Base-by-base conservation (phyloP, 2,113 vertebrate genomes). In the Acrocephalus kingi region DNA sequence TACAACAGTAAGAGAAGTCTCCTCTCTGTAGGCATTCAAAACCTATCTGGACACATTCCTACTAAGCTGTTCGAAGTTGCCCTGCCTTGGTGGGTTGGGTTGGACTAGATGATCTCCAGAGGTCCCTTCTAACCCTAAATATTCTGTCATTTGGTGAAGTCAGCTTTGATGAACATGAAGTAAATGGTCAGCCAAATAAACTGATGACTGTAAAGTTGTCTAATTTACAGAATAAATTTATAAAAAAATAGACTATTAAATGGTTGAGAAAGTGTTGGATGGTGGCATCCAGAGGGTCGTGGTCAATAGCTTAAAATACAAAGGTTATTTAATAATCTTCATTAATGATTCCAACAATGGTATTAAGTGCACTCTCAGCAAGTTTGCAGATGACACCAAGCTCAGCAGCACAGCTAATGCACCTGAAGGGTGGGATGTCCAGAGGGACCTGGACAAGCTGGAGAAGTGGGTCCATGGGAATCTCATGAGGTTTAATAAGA, bases 41-140 rank as follows among this genome's bases (percentile, higher is more conserved):
- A n/a, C 9, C 23, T 18, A 52, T 3, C 8, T 21, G 16, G 46
- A 59, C 28, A n/a, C 0, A 0, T n/a, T 46, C 20, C 28, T 61
- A 25, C 28, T 15, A 46, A 39, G 4, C 9, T 39, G 28, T 13
- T 59, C 0, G 0, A 61, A 59, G 13, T 6, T 33, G 21, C 23
- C 13, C 33, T 54, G 28, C 30, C 24, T 82, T 82, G 16, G 11
- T 17, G 14, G 13, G 13, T 5, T 12, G 11, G 8, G 16, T 13
- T 54, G 39, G 15, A 75, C 20, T n/a, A 75, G 7, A 46, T 3
- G 16, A 75, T 4, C 9, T 75, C 28, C 39, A 75, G 14, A 61
- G 54, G 16, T 31, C 17, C 16, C 11, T 83, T 75, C 39, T 54
- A 61, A 54, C 3, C 13, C 28, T 74, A 52, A 66, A 28, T 14